Conservation (phyloP, 2,113 vertebrate genomes). For the Scopus umbretta region DNA sequence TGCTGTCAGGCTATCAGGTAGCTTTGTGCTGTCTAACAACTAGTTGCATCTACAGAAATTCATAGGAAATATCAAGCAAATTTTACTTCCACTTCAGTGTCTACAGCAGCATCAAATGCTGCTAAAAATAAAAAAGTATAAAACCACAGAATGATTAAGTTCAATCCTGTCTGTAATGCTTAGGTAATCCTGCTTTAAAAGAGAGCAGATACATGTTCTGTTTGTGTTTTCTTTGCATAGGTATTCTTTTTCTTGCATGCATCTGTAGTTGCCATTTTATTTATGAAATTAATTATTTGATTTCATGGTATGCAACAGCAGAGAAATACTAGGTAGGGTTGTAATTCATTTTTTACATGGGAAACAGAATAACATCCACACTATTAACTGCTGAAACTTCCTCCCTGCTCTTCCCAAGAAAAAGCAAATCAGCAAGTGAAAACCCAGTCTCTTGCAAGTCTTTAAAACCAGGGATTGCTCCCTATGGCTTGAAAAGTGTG, state of each 20-base stretch:
- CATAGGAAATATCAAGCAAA: background rate
- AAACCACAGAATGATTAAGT: background rate
- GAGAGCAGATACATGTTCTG: background rate
- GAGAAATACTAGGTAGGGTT: background rate
- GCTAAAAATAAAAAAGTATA: background rate
- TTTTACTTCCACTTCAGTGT: background rate
- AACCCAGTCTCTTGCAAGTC: background rate
- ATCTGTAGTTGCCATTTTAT: background rate
- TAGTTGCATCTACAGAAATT: background rate
- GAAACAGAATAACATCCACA: background rate
- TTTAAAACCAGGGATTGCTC: background rate
- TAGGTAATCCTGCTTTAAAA: background rate
- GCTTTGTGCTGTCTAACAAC: background rate
- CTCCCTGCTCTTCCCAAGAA: background rate
- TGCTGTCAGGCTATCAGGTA: background rate
- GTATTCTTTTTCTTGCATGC: background rate
- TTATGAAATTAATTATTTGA: background rate
- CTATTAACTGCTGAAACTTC: background rate
- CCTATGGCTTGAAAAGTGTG: background rate
- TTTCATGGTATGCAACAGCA: background rate
- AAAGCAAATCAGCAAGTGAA: background rate
- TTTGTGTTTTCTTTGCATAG: background rate
- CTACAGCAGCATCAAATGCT: background rate
- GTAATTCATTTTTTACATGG: background rate
- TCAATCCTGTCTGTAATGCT: background rate